Conservation (phyloP, 2,797 vertebrate species). For the Rhincodon typus region DNA sequence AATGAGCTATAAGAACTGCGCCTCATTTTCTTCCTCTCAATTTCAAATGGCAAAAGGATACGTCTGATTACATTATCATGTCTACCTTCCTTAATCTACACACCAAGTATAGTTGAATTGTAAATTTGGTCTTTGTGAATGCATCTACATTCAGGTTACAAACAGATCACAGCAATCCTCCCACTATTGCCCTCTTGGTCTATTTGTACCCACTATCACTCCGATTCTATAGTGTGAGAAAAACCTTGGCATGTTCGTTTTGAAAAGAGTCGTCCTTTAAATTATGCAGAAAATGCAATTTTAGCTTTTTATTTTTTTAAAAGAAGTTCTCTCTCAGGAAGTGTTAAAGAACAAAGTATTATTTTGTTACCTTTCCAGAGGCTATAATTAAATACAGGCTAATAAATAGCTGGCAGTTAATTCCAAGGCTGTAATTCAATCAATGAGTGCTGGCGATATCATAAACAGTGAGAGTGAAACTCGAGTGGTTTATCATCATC, state of each 20-base stretch:
- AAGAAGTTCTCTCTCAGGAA: neutral
- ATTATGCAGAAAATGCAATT: neutral
- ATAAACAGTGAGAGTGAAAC: slow-evolving; percentile 63
- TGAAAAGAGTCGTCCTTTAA: neutral
- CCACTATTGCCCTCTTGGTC: neutral
- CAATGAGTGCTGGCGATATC: slow-evolving; percentile 67
- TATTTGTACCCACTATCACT: neutral
- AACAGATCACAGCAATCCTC: neutral
- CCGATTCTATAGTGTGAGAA: neutral
- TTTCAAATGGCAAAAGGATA: neutral
- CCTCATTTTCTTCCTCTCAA: slow-evolving; percentile 5
- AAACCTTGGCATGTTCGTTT: neutral
- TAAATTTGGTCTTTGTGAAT: neutral
- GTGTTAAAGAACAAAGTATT: slow-evolving; percentile 20
- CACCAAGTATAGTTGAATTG: neutral
- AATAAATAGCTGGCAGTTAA: slow-evolving; percentile 69
- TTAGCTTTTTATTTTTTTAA: neutral
- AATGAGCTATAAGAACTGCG: neutral
- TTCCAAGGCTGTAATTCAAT: slow-evolving; percentile 65
- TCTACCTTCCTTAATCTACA: neutral
- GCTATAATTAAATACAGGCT: slow-evolving; percentile 60
- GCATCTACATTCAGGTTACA: neutral
- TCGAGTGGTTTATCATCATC: slow-evolving; percentile 61
- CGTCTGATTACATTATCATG: neutral
- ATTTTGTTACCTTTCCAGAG: slow-evolving; percentile 26